phyloP scores from a whole-genome alignment of 2,888 invertebrate species.

The Drosophila cracens region DNA sequence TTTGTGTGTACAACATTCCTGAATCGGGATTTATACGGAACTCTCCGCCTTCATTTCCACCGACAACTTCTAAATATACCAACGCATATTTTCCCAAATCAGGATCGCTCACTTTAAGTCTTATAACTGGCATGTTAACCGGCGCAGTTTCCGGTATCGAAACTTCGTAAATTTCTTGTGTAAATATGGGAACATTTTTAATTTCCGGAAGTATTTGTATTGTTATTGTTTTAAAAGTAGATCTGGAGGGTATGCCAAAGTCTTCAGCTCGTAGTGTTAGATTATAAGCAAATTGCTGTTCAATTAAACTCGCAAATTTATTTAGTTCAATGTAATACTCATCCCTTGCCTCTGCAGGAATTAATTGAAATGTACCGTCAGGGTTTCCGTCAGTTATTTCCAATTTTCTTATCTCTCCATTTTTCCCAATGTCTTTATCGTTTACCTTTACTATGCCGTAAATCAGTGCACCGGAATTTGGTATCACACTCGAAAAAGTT shows the following conservation, averaged over 20 bases:
- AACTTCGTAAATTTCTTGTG: slow-evolving; percentile 93
- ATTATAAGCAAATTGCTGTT: slow-evolving; percentile 91
- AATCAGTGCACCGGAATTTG: slow-evolving; percentile 92
- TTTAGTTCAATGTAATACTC: slow-evolving; percentile 92
- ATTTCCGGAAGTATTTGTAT: slow-evolving; percentile 93
- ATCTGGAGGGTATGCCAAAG: slow-evolving; percentile 91
- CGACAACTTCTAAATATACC: slow-evolving; percentile 94
- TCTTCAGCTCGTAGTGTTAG: slow-evolving; percentile 94
- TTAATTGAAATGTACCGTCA: slow-evolving; percentile 93
- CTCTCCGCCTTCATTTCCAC: slow-evolving; percentile 95
- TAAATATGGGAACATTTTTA: slow-evolving; percentile 95
- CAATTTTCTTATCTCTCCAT: slow-evolving; percentile 92
- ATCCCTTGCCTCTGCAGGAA: slow-evolving; percentile 87
- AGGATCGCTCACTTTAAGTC: slow-evolving; percentile 93
- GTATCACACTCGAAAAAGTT: slow-evolving; percentile 91
- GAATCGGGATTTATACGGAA: slow-evolving; percentile 94
- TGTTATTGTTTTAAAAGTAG: slow-evolving; percentile 92
- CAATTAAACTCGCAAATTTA: slow-evolving; percentile 84
- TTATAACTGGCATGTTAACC: slow-evolving; percentile 93
- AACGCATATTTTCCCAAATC: slow-evolving; percentile 94
- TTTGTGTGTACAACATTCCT: slow-evolving; percentile 94
- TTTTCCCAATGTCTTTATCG: slow-evolving; percentile 93
- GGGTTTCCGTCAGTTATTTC: slow-evolving; percentile 96
- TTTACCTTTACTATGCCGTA: slow-evolving; percentile 95
- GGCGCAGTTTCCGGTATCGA: slow-evolving; percentile 95